phyloP scores from a whole-genome alignment of 2,113 vertebrate species.

The Pristiophorus japonicus region DNA sequence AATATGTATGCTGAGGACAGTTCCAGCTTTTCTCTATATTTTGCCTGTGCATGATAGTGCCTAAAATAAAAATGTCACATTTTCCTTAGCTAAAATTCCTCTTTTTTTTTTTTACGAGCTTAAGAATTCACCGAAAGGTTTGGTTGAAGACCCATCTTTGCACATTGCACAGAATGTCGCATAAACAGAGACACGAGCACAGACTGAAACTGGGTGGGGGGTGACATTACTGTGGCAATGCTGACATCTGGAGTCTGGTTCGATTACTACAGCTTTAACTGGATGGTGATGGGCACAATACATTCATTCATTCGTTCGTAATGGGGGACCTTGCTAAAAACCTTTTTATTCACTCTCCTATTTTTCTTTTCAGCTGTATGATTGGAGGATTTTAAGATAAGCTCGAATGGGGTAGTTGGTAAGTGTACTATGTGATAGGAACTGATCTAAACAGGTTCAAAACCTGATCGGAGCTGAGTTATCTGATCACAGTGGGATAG shows the following conservation, averaged over 20 bases:
- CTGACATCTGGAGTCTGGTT: conserved; percentile 10
- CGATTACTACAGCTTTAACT: not conserved
- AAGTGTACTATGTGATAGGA: not conserved
- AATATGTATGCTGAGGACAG: too few species aligned
- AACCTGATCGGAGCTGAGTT: not conserved
- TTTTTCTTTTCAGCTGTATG: not conserved
- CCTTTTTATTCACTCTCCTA: not conserved
- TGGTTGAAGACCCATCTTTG: not conserved
- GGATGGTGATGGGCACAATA: not conserved
- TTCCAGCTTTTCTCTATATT: not conserved
- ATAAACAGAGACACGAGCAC: not conserved
- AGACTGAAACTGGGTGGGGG: not conserved
- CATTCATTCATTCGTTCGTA: not conserved
- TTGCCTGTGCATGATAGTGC: too few species aligned
- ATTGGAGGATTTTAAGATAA: not conserved
- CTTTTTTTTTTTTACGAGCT: not conserved
- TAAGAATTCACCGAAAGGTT: not conserved
- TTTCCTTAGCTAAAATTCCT: not conserved
- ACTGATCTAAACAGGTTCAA: not conserved
- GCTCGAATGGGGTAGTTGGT: not conserved
- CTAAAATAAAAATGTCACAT: not conserved
- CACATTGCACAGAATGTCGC: not conserved
- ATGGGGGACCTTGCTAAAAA: not conserved
- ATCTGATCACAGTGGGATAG: not conserved
- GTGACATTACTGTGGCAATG: not conserved